Base-by-base conservation (phyloP, 2,113 vertebrate genomes). In the Cepphus grylle region DNA sequence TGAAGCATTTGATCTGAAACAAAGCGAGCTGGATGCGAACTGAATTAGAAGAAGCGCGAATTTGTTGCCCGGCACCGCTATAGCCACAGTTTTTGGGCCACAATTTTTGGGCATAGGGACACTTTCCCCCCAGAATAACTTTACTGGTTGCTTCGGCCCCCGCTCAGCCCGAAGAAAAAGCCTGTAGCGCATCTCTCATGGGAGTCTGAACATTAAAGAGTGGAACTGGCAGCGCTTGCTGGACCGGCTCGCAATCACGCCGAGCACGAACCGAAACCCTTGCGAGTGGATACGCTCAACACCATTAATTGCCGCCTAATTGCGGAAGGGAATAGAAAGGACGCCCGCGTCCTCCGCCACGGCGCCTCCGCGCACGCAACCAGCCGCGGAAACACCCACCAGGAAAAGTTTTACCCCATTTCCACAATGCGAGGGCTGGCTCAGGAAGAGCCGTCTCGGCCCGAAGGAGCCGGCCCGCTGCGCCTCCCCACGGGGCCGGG, bases 1-100 rank as follows among this genome's bases (percentile, higher is more conserved):
- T 11, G 47, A 83, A 91, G 55, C 87, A 94, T 96, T 96, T 96
- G 97, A 96, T 86, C 73, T 79, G 43, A 72, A 95, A 79, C 88
- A 63, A 84, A 97, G 50, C 9, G 15, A 45, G 70, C 71, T 49
- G 5, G 20, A 32, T 56, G 65, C n/a, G 81, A 93, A 50, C 38
- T 14, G 76, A 77, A 55, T 59, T 53, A 52, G 1, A 25, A 53
- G 61, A 49, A 78, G 62, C 36, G 79, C 29, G 34, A 1, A 3
- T 69, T 15, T 70, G 65, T 42, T 6, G 3, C 62, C 45, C 47
- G 56, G 58, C 59, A 13, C 42, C 26, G 2, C 6, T 63, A 1
- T 12, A 58, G 13, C 17, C 1, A 0, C 53, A 32, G 38, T 12
- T 78, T 81, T 32, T 59, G 30, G 15, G 40, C 40, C 40, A 40